phyloP scores from a whole-genome alignment of 1,140 invertebrate genomes.

The Aricia agestis region DNA sequence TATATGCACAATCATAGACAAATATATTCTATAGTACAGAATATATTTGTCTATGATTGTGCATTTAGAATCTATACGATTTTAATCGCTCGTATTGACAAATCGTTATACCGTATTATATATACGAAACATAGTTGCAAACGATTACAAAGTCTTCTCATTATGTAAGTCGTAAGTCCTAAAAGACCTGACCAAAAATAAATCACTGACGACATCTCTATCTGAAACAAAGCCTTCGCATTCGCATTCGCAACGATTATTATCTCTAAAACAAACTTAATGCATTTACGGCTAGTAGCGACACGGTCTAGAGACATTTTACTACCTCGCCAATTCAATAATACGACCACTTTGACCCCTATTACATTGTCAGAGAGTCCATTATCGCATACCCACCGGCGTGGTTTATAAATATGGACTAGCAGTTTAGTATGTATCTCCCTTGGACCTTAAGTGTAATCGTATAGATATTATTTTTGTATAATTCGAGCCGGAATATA shows the following conservation, averaged over 20 bases:
- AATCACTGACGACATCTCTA: constrained; percentile 71
- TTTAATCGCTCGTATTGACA: too few species aligned
- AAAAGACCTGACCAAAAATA: constrained; percentile 70
- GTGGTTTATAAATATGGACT: constrained; percentile 31
- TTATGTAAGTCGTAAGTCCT: constrained; percentile 57
- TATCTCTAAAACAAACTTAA: constrained; percentile 75
- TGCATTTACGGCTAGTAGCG: constrained; percentile 72
- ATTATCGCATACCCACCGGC: constrained; percentile 31
- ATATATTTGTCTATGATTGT: too few species aligned
- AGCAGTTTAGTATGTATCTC: constrained; percentile 33
- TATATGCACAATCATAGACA: too few species aligned
- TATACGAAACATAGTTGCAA: not conserved
- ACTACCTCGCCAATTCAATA: constrained; percentile 40
- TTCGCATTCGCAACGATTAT: constrained; percentile 73
- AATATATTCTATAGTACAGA: too few species aligned
- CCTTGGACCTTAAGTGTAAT: constrained; percentile 33
- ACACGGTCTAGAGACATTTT: constrained; percentile 73
- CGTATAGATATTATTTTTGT: constrained; percentile 40
- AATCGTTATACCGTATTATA: too few species aligned
- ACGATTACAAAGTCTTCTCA: not conserved
- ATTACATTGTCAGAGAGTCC: constrained; percentile 32
- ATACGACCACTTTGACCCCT: constrained; percentile 34
- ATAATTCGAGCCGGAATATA: constrained; percentile 29
- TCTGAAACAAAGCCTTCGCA: constrained; percentile 70
- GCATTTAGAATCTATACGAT: too few species aligned